These are phyloP conservation scores for Anguilla anguilla DNA, from an alignment of 2,797 vertebrate species.

Conservation along the genomic window DNA sequence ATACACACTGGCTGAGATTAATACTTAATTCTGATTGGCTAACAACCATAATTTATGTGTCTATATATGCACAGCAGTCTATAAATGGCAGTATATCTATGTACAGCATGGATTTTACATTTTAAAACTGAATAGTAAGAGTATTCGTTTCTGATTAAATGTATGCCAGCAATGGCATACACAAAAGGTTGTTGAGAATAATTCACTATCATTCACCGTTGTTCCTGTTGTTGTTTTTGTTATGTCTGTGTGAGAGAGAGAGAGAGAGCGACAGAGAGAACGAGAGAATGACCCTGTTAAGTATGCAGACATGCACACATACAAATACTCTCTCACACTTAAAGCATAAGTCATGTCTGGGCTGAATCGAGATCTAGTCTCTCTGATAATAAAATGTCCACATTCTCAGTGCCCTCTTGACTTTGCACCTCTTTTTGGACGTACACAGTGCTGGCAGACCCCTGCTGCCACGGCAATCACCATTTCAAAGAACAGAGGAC, in stretches of 20 bases:
- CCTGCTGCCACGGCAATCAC: constrained; percentile 4
- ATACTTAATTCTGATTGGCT: too few relatives aligned
- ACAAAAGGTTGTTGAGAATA: not conserved
- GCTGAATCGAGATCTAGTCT: not conserved
- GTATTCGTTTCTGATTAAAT: too few relatives aligned
- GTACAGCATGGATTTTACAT: too few relatives aligned
- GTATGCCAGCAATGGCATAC: not conserved
- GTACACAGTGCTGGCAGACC: constrained; percentile 3
- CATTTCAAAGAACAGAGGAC: constrained; percentile 14
- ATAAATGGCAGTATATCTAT: too few relatives aligned
- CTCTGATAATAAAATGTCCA: not conserved
- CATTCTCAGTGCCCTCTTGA: not conserved
- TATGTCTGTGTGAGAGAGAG: not conserved
- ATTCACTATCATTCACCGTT: not conserved
- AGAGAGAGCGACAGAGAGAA: not conserved
- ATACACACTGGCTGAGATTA: not conserved
- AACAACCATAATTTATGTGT: too few relatives aligned
- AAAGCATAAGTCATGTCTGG: not conserved
- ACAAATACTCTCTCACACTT: not conserved
- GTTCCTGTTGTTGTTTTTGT: not conserved
- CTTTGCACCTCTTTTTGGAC: not conserved
- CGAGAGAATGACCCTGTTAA: not conserved
- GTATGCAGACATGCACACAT: not conserved
- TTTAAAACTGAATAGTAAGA: too few relatives aligned
- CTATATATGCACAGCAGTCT: too few relatives aligned